Evolutionary conservation across 1,140 invertebrate species (phyloP).

Genomic region (Musca domestica): DNA sequence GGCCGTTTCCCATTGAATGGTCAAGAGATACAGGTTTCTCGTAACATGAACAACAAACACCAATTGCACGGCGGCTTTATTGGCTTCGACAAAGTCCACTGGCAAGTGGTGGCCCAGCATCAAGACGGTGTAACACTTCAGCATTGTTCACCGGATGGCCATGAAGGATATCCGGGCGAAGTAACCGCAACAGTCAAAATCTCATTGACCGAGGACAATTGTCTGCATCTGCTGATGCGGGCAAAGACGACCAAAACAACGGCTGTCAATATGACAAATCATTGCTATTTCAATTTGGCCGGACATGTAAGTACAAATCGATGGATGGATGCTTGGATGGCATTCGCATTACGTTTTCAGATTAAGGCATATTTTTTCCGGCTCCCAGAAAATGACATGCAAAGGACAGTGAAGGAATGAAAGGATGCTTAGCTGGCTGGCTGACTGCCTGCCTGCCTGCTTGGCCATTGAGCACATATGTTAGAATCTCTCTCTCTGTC

Average conservation of each 20-base stretch:
- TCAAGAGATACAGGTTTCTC: constrained; percentile 66
- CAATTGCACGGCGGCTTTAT: constrained; percentile 83
- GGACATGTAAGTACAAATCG: constrained; percentile 63
- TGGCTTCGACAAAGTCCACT: constrained; percentile 83
- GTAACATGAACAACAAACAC: constrained; percentile 69
- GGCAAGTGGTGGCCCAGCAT: constrained; percentile 51
- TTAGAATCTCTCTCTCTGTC: too few relatives aligned
- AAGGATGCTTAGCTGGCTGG: too few relatives aligned
- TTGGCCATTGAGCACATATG: too few relatives aligned
- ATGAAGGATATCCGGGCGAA: constrained; percentile 86
- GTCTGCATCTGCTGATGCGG: constrained; percentile 69
- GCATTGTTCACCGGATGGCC: constrained; percentile 73
- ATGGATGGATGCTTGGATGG: neutral
- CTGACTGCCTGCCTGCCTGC: too few relatives aligned
- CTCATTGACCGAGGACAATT: constrained; percentile 69
- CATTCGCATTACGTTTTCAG: neutral
- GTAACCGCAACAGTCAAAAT: constrained; percentile 69
- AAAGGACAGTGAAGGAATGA: too few relatives aligned
- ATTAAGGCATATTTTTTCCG: too few relatives aligned
- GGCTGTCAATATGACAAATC: constrained; percentile 88
- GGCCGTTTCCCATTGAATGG: constrained; percentile 70
- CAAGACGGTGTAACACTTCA: constrained; percentile 60
- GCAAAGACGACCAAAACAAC: constrained; percentile 76
- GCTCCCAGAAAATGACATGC: too few relatives aligned
- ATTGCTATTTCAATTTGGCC: constrained; percentile 91